These are phyloP conservation scores for Meleagris gallopavo DNA, from an alignment of 2,113 vertebrate species.

Conservation along the genomic window DNA sequence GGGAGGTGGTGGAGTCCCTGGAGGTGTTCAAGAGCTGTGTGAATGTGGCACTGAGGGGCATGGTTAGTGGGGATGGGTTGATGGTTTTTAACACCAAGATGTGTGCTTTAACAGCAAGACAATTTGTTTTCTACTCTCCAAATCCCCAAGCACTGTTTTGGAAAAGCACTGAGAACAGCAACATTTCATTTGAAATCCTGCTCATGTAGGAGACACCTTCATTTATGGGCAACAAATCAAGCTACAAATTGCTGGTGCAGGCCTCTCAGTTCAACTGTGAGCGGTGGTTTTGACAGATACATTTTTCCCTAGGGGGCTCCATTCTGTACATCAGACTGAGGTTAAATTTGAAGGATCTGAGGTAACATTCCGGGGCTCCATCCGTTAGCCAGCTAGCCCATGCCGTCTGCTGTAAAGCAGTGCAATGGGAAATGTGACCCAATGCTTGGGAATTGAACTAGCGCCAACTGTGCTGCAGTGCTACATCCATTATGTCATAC, in stretches of 20 bases:
- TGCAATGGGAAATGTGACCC: slow-evolving; percentile 57
- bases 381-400: slow-evolving; percentile 36
- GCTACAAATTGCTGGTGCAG: background rate
- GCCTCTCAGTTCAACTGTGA: background rate
- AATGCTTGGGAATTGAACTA: slow-evolving; percentile 66
- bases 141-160: background rate
- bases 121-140: background rate
- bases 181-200: slow-evolving; percentile 23
- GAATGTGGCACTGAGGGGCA: no score
- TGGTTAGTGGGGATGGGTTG: no score
- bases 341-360: slow-evolving; percentile 63
- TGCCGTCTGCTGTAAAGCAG: slow-evolving; percentile 52
- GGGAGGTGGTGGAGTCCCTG: no score
- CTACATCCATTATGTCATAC: slow-evolving; percentile 69
- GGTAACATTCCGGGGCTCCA: slow-evolving; percentile 52
- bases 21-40: no score
- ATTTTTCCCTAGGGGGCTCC: slow-evolving; percentile 51
- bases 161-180: background rate
- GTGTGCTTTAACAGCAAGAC: background rate
- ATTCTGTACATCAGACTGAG: slow-evolving; percentile 45
- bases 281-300: slow-evolving; percentile 50
- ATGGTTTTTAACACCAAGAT: background rate
- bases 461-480: slow-evolving; percentile 55
- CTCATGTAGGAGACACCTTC: background rate
- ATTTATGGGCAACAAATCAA: slow-evolving; percentile 13